Percentiles rank a stretch among this genome's conserved stretches.
Conservation (phyloP, 2,113 vertebrate species). For the Gallinago media region DNA sequence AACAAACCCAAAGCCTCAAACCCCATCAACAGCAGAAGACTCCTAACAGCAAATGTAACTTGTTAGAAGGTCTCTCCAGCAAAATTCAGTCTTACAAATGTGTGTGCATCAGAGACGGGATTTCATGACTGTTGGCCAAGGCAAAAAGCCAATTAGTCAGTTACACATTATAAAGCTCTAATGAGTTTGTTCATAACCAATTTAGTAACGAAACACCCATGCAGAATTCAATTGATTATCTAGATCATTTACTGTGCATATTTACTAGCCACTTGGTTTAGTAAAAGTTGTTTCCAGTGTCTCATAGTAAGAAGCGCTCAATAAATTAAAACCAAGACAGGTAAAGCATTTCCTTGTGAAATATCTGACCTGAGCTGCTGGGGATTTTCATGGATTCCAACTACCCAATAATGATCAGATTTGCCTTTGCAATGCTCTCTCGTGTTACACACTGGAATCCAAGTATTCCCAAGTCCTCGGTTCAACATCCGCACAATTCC, state of each 20-base stretch:
- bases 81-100: background rate
- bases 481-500: constrained; percentile 91
- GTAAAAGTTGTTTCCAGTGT: background rate
- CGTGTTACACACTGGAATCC: constrained; percentile 91
- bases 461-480: constrained; percentile 86
- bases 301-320: background rate
- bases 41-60: background rate
- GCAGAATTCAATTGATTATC: background rate
- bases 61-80: background rate
- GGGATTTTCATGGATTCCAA: constrained; percentile 92
- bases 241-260: background rate
- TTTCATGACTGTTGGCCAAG: background rate
- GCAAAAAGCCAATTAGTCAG: background rate
- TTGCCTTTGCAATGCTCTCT: constrained; percentile 92
- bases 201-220: background rate
- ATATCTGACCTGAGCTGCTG: constrained; percentile 91
- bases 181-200: background rate
- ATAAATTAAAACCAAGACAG: background rate
- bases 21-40: background rate
- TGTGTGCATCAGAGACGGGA: background rate
- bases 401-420: constrained; percentile 95
- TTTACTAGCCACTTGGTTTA: background rate
- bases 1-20: background rate
- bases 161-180: background rate
- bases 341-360: background rate